Base-by-base conservation (phyloP, 2,888 invertebrate genomes). In the Ormyrus rosae region DNA sequence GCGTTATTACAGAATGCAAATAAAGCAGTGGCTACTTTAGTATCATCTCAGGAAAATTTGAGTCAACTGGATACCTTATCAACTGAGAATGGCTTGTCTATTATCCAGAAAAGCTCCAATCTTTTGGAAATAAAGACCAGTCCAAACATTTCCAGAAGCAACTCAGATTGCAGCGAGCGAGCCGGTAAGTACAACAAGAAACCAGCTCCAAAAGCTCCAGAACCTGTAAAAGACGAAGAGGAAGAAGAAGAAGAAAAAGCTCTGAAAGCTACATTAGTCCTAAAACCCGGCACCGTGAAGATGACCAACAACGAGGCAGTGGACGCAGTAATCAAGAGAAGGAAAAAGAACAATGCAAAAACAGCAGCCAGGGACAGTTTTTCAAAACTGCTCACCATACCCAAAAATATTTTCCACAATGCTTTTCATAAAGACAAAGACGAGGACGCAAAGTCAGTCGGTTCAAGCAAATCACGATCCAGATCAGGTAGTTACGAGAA, bases 121-220 rank as follows among this genome's bases (percentile, higher is more conserved):
- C 5, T 61, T 8, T 56, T 83, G 0, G 81, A 83, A 61, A 81
- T 83, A 1, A 83, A 81, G 73, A 65, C 82, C n/a, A 85, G 83
- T 6, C 83, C 84, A 11, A 81, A 71, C 45, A 55, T 86, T 10
- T 87, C 87, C 6, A 84, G 85, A 50, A 87, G 84, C 13, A 86
- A 84, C 78, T 87, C 87, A 5, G 89, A 88, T 13, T 81, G 82
- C 46, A 84, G 85, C 7, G 83, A 78, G 67, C 88, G 92, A 56
- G 91, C 92, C 0, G 93, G 93, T 8, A 92, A 90, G 84, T 93
- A 93, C 83, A 87, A 92, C 78, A 93, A 93, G 86, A 92, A 90
- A 83, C 89, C 90, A 45, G 93, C 93, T 1, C 93, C 93, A 0
- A 89, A 87, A 81, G 91, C 90, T 9, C 92, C 92, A 0, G 64